A percentile compares a stretch with the other conserved stretches of the same genome.
Conservation (phyloP, 2,113 vertebrate genomes). For the Tricholaema leucomelas region DNA sequence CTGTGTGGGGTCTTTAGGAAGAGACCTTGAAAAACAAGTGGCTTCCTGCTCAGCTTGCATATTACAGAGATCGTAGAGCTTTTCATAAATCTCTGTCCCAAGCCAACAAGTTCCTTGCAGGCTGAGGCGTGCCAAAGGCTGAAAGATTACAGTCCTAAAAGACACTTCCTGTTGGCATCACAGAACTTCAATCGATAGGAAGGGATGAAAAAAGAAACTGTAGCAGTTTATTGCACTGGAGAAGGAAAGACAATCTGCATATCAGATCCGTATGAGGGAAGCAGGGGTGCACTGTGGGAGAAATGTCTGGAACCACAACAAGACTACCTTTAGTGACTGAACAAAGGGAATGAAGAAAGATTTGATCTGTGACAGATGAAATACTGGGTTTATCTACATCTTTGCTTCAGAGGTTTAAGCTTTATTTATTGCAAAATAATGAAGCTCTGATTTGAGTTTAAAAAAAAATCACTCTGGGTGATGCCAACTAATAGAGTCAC, state of each 20-base stretch:
- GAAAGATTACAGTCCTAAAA: not conserved
- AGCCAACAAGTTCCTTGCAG: not conserved
- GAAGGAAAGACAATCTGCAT: not conserved
- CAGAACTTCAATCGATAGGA: not conserved
- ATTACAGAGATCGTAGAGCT: not conserved
- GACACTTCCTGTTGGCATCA: constrained; percentile 26
- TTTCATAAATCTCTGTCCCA: constrained; percentile 23
- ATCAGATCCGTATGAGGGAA: not conserved
- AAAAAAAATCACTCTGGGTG: not conserved
- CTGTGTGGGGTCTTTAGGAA: constrained; percentile 47
- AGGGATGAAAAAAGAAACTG: constrained; percentile 21
- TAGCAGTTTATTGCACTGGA: not conserved
- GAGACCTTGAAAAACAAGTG: constrained; percentile 49
- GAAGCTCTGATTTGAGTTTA: not conserved
- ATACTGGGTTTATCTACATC: not conserved
- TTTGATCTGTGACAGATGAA: not conserved
- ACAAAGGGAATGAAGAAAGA: not conserved
- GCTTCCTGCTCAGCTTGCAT: constrained; percentile 31
- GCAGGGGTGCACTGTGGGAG: not conserved
- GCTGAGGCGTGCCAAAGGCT: constrained; percentile 5
- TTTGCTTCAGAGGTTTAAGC: not conserved
- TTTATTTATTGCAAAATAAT: constrained; percentile 18
- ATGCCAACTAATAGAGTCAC: not conserved
- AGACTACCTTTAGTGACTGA: not conserved
- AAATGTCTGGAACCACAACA: not conserved